These are phyloP conservation scores for Scaeva pyrastri DNA, from an alignment of 2,888 invertebrate species.

Conservation along the genomic window DNA sequence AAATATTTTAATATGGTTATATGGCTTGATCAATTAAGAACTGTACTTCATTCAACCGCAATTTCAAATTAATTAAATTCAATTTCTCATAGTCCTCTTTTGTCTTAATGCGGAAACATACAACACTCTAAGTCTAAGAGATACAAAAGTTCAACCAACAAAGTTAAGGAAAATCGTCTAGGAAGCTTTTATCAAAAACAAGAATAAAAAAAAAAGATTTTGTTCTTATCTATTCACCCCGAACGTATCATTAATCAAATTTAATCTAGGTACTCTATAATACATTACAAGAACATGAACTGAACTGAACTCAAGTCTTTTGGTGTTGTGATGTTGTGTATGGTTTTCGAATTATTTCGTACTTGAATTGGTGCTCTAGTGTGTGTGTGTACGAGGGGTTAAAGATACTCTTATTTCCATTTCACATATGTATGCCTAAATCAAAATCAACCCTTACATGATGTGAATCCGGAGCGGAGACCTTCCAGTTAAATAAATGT, in stretches of 20 bases:
- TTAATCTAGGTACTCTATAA: background rate
- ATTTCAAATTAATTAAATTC: too few relatives aligned
- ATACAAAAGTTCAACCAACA: background rate
- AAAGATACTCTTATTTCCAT: background rate
- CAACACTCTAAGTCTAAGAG: too few relatives aligned
- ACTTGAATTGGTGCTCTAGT: background rate
- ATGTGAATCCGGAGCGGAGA: constrained; percentile 11
- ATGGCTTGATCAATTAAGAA: too few relatives aligned
- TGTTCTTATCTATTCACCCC: constrained; percentile 3
- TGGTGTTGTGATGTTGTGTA: background rate
- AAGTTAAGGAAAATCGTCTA: background rate
- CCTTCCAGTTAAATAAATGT: constrained; percentile 41
- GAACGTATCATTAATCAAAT: background rate
- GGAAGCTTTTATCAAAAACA: background rate
- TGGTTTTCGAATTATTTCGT: background rate
- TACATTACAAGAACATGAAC: too few relatives aligned
- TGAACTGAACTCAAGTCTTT: background rate
- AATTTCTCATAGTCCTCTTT: too few relatives aligned
- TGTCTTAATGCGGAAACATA: too few relatives aligned
- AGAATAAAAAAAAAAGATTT: background rate
- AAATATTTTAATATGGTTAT: too few relatives aligned
- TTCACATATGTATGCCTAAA: background rate
- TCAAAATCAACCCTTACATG: background rate
- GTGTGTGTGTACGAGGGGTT: background rate
- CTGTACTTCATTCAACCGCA: too few relatives aligned